Base-by-base conservation (phyloP, 2,113 vertebrate genomes). In the Isurus oxyrinchus region DNA sequence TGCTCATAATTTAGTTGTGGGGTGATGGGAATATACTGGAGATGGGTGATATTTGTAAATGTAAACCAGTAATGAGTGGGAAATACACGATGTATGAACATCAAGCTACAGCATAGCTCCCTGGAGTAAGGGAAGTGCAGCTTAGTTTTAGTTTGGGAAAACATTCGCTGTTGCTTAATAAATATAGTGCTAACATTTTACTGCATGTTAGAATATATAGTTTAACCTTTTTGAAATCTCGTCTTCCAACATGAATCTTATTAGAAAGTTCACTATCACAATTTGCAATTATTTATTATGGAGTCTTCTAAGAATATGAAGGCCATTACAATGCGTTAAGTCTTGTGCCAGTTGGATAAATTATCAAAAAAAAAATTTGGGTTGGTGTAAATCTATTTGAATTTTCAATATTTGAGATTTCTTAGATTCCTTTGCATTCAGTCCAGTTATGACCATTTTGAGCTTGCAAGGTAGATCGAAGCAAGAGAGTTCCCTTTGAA, bases 211-310 rank as follows among this genome's bases (percentile, higher is more conserved):
- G 59, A 94, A 19, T 19, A n/a, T 40, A 63, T 25, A 88, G 23
- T 21, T 94, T 40, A 94, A 94, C 23, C 35, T 94, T 21, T 59
- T 94, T 94, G 90, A 94, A 94, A 61, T 94, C 59, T n/a, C 11
- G n/a, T 93, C n/a, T 35, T 93, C 90, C 16, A 27, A 40, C 5
- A 66, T 31, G 40, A 40, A 61, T 7, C n/a, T 40, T 63, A 27
- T 25, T 57, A 63, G 16, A 94, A 21, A 40, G 40, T n/a, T 49
- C 6, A 44, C n/a, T 63, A 23, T n/a, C 35, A 63, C n/a, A 3
- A 90, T 57, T 90, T 90, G 53, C 7, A 63, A 91, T 55, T 90
- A 91, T 44, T 63, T 90, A 76, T 76, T 76, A 31, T 76, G 44
- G 81, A 19, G 16, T 94, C 59, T 63, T 94, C 59, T n/a, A 40